Evolutionary conservation across 1,140 invertebrate genomes (phyloP), one percentile per base, ranked within the genome.

Genomic region (Nixonia krombeini): DNA sequence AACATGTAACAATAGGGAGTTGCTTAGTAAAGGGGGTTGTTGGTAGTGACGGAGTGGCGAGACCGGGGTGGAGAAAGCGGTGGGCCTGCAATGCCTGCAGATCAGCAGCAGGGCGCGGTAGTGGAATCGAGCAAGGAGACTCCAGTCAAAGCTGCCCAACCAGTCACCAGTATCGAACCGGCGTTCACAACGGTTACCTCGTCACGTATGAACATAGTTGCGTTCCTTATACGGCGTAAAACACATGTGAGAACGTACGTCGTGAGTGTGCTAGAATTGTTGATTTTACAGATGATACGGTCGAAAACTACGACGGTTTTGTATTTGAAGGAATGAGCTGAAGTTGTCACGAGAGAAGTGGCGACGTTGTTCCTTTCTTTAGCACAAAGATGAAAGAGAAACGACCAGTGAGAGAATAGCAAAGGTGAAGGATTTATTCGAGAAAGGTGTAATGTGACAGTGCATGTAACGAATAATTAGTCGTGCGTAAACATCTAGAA

Each of bases 151-250:
- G 81, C 78, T 70, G 80, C 40, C 78, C 58, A 84, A 85, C 84
- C 80, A 81, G 61, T 84, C 83, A 72, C 73, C 78, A 86, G 85
- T 86, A 86, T 86, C 83, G 85, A 86, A 83, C 85, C 82, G 83
- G 80, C 84, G 67, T 51, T 71, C 66, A 75, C 58, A n/a, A 57
- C 75, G 68, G 74, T 70, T 70, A 72, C 62, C 66, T 75, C 64
- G 58, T 71, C 72, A 70, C 70, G 29, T 63, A 51, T 71, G 47
- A 23, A 10, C 2, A 12, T 13, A 6, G 2, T 13, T 33, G 17
- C 37, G 29, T 50, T 59, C 12, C 10, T 33, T 45, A 59, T 42
- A 25, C 18, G 9, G 2, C 38, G 16, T 10, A 23, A 18, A 13
- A 40, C 21, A 18, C 21, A 40, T 9, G 38, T 15, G 2, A n/a